Evolutionary conservation across 2,113 vertebrate genomes (phyloP), one percentile per base, ranked within the genome.

Genomic region (Larimichthys crocea): DNA sequence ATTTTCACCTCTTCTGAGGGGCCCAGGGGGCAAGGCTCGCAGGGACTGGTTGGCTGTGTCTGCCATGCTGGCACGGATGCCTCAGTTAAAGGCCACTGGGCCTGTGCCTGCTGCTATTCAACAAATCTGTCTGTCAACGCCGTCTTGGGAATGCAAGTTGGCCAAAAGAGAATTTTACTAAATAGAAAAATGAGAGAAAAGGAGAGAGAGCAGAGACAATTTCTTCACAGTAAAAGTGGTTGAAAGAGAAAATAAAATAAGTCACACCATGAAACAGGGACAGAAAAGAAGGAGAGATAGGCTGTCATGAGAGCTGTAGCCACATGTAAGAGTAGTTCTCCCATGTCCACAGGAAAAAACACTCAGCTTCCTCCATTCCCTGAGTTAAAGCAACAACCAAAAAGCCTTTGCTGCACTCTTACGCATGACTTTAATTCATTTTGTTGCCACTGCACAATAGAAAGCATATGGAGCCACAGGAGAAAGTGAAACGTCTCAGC

Each of bases 81-180:
- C 24, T 66, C 53, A 66, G 77, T 76, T 44, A 86, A 91, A 91
- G 82, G 84, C 56, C 83, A 79, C 50, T 52, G 35, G 74, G 46
- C 46, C 61, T 83, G 73, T 12, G 74, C 74, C 84, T 29, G 73
- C 44, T 81, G 79, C 79, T 61, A 17, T 67, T 88, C 73, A 31
- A 78, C 73, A 61, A 46, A 86, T 79, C 75, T 88, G 77, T 84
- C 85, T 31, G 50, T 86, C 82, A 84, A 76, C 77, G 63, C 67
- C 46, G 35, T 82, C 69, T n/a, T 20, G 20, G 74, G 46, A 82
- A 57, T 19, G 72, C 29, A 48, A 79, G 50, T 50, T 50, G 57
- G 69, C 67, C 64, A 49, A 61, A 20, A 52, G 35, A 79, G 46
- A 80, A 68, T 46, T 40, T 40, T 50, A 62, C 82, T 19, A 68